Base-by-base conservation (phyloP, 1,140 invertebrate genomes). In the Hypsibius dujardini region DNA sequence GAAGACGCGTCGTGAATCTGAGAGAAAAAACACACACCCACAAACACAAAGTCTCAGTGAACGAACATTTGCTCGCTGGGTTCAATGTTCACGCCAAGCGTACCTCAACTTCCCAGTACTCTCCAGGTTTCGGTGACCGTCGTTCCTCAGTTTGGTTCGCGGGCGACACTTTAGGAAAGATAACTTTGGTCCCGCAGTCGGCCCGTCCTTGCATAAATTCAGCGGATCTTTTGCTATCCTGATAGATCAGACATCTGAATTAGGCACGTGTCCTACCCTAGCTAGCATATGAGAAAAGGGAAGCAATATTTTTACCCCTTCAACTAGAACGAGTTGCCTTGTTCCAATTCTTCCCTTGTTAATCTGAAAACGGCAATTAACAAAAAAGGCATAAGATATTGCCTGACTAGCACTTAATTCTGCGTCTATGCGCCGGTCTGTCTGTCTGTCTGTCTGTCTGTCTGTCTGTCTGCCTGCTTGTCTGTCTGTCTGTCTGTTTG, bases 141-240 rank as follows among this genome's bases (percentile, higher is more conserved):
- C 15, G 50, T 15, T 50, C 59, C 14, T 70, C 69, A 60, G 56
- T 2, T 46, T 70, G n/a, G n/a, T n/a, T n/a, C n/a, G n/a, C n/a
- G n/a, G n/a, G n/a, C n/a, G n/a, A n/a, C n/a, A 70, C 73, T 45
- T 81, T 78, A 1, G 84, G 84, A 73, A 92, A 83, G 72, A 92
- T 84, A 0, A 92, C 88, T 83, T 89, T 90, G 1, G 86, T 86
- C 76, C 92, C 92, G 28, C 85, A 84, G 76, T 95, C 90, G 79
- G 89, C 92, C 72, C 90, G 82, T 1, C 90, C 90, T 73, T 85
- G 82, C 62, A 90, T 77, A 69, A 83, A 79, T 67, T 84, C 75
- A 0, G 82, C 75, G 1, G 85, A 86, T 76, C 86, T 84, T 76
- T 86, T 88, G 74, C 86, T 87, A 42, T 71, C 70, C 85, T 87